Evolutionary conservation across 1,140 invertebrate genomes (phyloP).

Genomic region (Scaptomyza pallida): DNA sequence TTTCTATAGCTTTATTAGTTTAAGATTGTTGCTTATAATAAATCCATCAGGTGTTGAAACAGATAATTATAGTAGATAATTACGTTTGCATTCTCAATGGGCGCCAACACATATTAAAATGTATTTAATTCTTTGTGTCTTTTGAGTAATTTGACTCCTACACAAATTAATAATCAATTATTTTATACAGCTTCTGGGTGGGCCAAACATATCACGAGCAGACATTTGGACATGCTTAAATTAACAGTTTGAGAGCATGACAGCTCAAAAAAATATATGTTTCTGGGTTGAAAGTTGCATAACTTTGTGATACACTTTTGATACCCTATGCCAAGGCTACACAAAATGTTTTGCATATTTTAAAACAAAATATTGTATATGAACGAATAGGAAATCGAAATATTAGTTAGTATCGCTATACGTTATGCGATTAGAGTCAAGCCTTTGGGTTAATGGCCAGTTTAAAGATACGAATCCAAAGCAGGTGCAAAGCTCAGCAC

Average conservation of each 20-base stretch:
- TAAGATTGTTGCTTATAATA: no score
- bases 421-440: neutral
- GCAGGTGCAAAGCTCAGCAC: slow-evolving; percentile 16
- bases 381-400: neutral
- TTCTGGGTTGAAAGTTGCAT: neutral
- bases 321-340: slow-evolving; percentile 8
- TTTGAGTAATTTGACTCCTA: neutral
- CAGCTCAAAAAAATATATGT: neutral
- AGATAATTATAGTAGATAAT: no score
- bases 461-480: neutral
- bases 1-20: no score
- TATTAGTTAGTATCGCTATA: neutral
- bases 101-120: neutral
- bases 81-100: neutral
- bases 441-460: neutral
- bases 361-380: neutral
- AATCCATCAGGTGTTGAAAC: no score
- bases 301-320: slow-evolving; percentile 5
- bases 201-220: neutral
- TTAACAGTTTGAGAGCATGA: neutral
- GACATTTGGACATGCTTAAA: neutral
- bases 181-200: neutral
- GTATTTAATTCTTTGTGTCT: neutral
- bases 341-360: neutral
- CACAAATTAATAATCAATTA: neutral